A percentile compares a stretch with the other conserved stretches of the same genome.
Evolutionary conservation across 2,888 invertebrate genomes (phyloP).

Genomic region (Palloptera scutellata): DNA sequence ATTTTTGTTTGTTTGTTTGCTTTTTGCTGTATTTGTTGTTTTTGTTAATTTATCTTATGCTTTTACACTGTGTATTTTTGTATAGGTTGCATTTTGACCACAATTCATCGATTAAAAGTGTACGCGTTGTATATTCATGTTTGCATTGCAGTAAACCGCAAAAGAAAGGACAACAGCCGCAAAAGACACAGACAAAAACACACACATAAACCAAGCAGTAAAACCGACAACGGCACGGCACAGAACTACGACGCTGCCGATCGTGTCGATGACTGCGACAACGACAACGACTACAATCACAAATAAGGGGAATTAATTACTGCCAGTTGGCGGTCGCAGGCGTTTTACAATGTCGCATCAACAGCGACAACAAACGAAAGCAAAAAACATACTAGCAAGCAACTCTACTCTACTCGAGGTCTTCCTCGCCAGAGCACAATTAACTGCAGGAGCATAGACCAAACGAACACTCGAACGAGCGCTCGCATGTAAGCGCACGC

Average conservation of each 20-base stretch:
- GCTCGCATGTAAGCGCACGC: too few relatives aligned
- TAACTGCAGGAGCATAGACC: neutral
- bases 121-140: neutral
- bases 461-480: too few relatives aligned
- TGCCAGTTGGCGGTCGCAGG: conserved; percentile 20
- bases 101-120: conserved; percentile 13
- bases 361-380: neutral
- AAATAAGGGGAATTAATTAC: conserved; percentile 30
- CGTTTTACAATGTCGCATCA: neutral
- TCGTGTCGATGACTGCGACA: conserved; percentile 14
- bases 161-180: conserved; percentile 17
- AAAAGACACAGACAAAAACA: conserved; percentile 10
- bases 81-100: neutral
- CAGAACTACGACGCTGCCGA: neutral
- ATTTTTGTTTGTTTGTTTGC: neutral
- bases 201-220: neutral
- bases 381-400: neutral
- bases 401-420: too few relatives aligned
- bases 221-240: neutral
- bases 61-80: neutral
- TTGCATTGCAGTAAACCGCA: conserved; percentile 21
- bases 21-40: too few relatives aligned
- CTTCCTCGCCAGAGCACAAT: neutral
- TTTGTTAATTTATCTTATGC: conserved; percentile 17
- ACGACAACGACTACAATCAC: conserved; percentile 19